Evolutionary conservation across 2,888 invertebrate genomes (phyloP), one percentile per base, ranked within the genome.

Genomic region (Agrotis exclamationis): DNA sequence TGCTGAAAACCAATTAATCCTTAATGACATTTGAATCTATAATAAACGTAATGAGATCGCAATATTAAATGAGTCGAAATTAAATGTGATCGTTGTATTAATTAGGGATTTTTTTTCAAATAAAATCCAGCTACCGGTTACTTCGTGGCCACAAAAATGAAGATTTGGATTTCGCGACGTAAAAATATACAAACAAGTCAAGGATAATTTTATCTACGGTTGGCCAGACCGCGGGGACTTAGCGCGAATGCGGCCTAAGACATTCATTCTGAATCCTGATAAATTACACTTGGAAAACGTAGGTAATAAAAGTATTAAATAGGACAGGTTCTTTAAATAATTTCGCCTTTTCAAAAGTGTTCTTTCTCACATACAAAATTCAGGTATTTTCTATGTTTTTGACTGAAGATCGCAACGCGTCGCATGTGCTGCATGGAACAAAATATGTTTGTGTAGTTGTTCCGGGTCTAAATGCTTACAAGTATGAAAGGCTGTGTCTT

Each of bases 111-210:
- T 28, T 24, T 18, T 67, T 63, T 45, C 59, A 63, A 60, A 50
- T 33, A 59, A 68, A 47, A 59, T 20, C 39, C 53, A 45, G 13
- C 24, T 16, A 16, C 5, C 24, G 24, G 74, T 56, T 7, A 39
- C 63, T 80, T 82, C 62, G 72, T 76, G 78, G 83, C 75, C 72
- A 50, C 66, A 72, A 50, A 76, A 66, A 74, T 50, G 48, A 66
- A 71, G 63, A 72, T 62, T 82, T 70, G 75, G 68, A 76, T 80
- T 85, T 80, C 65, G 65, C 68, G 68, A 69, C 67, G 74, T 70
- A 84, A 83, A 86, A 77, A 80, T 85, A 84, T 76, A 82, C 76
- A 84, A 82, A 83, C 80, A 75, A 80, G 82, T 83, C 86, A 83
- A 83, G 85, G 76, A 76, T 76, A 80, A 82, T 80, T 81, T 80